phyloP scores from a whole-genome alignment of 2,797 vertebrate genomes.

The Muraenolepis orangiensis region DNA sequence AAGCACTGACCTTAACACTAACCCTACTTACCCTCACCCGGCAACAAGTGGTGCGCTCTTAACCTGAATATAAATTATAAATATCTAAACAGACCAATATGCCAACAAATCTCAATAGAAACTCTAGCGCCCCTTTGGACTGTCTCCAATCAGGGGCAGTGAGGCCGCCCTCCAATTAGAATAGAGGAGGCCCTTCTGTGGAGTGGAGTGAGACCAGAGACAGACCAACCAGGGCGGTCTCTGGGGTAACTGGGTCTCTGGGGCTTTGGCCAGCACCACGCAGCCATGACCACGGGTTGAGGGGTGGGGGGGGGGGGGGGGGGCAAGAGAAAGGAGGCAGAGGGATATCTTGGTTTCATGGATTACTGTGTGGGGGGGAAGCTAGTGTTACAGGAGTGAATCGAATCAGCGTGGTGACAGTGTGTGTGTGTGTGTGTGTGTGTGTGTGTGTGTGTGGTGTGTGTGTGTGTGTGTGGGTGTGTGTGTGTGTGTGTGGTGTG shows the following conservation, averaged over 20 bases:
- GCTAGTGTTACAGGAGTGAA: slow-evolving; percentile 70
- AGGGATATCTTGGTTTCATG: slow-evolving; percentile 62
- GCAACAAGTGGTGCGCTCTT: neutral
- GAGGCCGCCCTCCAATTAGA: slow-evolving; percentile 6
- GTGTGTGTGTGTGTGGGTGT: slow-evolving; percentile 45
- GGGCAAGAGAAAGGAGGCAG: slow-evolving; percentile 50
- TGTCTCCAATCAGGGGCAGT: neutral
- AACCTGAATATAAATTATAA: neutral
- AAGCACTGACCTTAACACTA: neutral
- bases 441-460: slow-evolving; percentile 7
- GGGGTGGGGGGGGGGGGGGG: slow-evolving; percentile 28
- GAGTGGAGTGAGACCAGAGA: slow-evolving; percentile 33
- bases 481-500: slow-evolving; percentile 4
- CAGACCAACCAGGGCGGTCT: slow-evolving; percentile 37
- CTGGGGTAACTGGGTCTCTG: slow-evolving; percentile 61
- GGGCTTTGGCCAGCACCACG: slow-evolving; percentile 56
- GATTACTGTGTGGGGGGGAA: slow-evolving; percentile 44
- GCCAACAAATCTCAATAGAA: neutral
- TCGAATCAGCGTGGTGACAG: slow-evolving; percentile 70
- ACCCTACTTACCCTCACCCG: neutral
- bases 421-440: slow-evolving; percentile 31
- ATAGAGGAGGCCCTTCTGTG: slow-evolving; percentile 13
- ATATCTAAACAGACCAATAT: neutral
- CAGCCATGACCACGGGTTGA: slow-evolving; percentile 53
- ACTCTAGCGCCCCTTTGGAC: neutral